Percentiles rank a stretch among this genome's conserved stretches.
Conservation (phyloP, 35 echinoderm and acorn worm species). For the Hemicentrotus pulcherrimus region DNA sequence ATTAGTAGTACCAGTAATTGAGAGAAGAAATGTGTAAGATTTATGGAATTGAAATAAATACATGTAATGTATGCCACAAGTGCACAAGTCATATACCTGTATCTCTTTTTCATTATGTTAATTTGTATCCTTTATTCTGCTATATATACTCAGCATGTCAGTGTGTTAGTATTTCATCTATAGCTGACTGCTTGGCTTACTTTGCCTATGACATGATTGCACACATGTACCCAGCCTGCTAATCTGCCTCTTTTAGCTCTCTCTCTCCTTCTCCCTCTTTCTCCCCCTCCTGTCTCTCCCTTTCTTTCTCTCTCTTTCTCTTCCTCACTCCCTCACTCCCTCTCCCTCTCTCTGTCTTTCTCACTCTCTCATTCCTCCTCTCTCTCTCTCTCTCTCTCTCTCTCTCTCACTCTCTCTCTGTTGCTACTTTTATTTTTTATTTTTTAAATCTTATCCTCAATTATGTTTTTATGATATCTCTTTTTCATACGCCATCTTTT, state of each 20-base stretch:
- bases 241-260: neutral
- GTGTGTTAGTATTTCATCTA: neutral
- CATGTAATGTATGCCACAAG: neutral
- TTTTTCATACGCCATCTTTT: too few relatives aligned
- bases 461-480: too few relatives aligned
- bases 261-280: neutral
- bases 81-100: neutral
- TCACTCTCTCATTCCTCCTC: too few relatives aligned
- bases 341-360: too few relatives aligned
- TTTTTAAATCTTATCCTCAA: too few relatives aligned
- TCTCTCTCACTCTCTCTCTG: neutral
- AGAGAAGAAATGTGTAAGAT: neutral
- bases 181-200: neutral
- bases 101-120: neutral
- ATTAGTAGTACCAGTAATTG: neutral
- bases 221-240: neutral
- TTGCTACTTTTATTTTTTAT: neutral
- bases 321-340: too few relatives aligned
- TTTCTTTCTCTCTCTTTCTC: neutral
- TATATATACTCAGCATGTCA: neutral
- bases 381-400: neutral
- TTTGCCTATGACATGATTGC: neutral
- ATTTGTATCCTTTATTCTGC: neutral
- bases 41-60: neutral
- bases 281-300: too few relatives aligned